Percentiles rank a stretch among this genome's conserved stretches.
These are phyloP conservation scores for Corythaixoides concolor DNA, from an alignment of 2,113 vertebrate genomes.

Conservation along the genomic window DNA sequence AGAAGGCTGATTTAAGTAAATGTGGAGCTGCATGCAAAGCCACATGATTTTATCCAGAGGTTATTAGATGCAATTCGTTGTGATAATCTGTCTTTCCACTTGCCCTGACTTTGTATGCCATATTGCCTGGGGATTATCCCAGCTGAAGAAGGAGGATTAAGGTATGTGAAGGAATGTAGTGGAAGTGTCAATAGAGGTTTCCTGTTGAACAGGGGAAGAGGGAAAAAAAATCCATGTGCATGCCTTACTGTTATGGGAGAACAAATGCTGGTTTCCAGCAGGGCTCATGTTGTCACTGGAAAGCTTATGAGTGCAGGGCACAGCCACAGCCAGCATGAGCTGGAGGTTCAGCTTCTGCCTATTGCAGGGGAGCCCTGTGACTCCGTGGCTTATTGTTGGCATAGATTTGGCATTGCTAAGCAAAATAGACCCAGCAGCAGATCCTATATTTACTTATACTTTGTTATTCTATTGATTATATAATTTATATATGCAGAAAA, in stretches of 20 bases:
- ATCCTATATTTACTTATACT: not conserved
- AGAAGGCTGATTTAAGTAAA: not conserved
- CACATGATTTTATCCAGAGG: not conserved
- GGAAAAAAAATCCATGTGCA: not conserved
- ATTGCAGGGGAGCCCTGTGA: fast-evolving
- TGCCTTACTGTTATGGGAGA: not conserved
- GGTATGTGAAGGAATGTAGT: not conserved
- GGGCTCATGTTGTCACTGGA: not conserved
- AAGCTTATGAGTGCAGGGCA: not conserved
- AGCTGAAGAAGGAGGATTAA: not conserved
- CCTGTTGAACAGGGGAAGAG: not conserved
- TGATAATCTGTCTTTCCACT: not conserved
- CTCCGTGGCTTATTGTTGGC: fast-evolving
- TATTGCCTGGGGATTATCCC: not conserved
- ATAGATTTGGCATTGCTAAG: not conserved
- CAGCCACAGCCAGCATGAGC: not conserved
- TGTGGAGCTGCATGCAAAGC: not conserved
- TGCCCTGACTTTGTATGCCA: not conserved
- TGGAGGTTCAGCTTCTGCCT: not conserved
- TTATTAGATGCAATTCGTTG: not conserved
- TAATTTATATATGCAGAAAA: not conserved
- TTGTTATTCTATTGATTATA: not conserved
- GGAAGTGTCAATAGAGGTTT: not conserved
- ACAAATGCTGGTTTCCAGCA: not conserved
- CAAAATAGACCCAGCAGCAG: not conserved